Evolutionary conservation across 2,888 invertebrate species (phyloP).

Genomic region (Axea sp.): DNA sequence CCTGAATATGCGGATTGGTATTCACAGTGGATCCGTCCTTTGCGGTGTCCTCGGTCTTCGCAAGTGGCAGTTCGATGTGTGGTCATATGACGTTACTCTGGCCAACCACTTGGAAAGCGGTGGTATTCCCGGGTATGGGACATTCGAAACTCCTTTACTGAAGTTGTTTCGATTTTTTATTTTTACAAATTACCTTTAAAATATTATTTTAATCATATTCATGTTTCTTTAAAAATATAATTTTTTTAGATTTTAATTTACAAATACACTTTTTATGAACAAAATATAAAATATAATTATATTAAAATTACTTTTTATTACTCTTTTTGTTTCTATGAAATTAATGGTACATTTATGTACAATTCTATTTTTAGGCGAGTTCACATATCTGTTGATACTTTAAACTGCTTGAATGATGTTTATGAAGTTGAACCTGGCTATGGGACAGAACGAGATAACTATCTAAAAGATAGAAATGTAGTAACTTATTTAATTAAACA

Average conservation of each 20-base stretch:
- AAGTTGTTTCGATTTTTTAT: too few relatives aligned
- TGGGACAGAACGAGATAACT: constrained; percentile 90
- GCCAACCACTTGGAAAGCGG: constrained; percentile 98
- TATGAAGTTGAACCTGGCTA: constrained; percentile 97
- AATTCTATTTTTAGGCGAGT: too few relatives aligned
- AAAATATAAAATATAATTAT: too few relatives aligned
- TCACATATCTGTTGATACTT: constrained; percentile 95
- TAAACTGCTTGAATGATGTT: constrained; percentile 90
- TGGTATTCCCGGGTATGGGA: constrained; percentile 94
- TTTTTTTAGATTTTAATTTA: too few relatives aligned
- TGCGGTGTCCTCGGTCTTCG: constrained; percentile 96
- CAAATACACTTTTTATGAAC: too few relatives aligned
- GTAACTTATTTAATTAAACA: constrained; percentile 93
- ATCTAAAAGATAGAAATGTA: constrained; percentile 91
- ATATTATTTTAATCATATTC: too few relatives aligned
- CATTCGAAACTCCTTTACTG: background rate
- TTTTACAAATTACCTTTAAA: too few relatives aligned
- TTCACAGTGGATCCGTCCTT: constrained; percentile 96
- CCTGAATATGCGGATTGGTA: constrained; percentile 98
- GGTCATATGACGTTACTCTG: constrained; percentile 96
- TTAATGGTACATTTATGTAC: too few relatives aligned
- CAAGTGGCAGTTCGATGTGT: constrained; percentile 96
- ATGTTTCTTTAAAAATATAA: too few relatives aligned
- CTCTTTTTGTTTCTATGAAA: too few relatives aligned
- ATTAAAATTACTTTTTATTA: too few relatives aligned